Base-by-base conservation (phyloP, 2,797 vertebrate genomes). In the Megaceryle alcyon region DNA sequence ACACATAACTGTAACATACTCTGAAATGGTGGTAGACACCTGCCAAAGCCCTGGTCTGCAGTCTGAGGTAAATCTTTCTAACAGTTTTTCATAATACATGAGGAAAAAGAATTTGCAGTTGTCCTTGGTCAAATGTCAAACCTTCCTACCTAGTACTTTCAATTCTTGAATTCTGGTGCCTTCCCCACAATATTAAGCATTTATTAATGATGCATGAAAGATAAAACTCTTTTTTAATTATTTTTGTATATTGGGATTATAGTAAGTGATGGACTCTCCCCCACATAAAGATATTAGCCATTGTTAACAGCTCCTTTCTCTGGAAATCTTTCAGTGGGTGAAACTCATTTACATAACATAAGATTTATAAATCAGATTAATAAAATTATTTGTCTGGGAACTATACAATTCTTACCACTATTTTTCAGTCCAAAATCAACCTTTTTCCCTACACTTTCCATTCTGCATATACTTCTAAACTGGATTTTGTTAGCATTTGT, bases 401-500 rank as follows among this genome's bases (percentile, higher is more conserved):
- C 28, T 75, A 68, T 25, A 22, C 12, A 82, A 57, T 73, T 82
- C 16, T 91, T 49, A 71, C 43, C 18, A 60, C 59, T 39, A 56
- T 28, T 84, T 90, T 86, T 46, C 14, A 86, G 63, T 72, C 51
- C 66, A 96, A 92, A 87, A 82, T 25, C 60, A 89, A 9, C 1
- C 8, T 66, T 73, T 59, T 76, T 6, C 39, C 14, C 37, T 84
- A 14, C 31, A 41, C 26, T 91, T 91, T 78, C 39, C 19, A 76
- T 92, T 92, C 31, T 83, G 18, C 44, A 83, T 85, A 71, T 83
- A 33, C 41, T 95, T 94, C 33, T 41, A 88, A 77, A 85, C 68
- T 94, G 79, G 22, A 91, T 94, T 95, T 94, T 78, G 21, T 65
- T 92, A 70, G 29, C 84, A 83, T 90, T 88, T 84, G 46, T 92